These are phyloP conservation scores for Cremastobaeus sp. DNA, from an alignment of 2,888 invertebrate species.

Conservation along the genomic window DNA sequence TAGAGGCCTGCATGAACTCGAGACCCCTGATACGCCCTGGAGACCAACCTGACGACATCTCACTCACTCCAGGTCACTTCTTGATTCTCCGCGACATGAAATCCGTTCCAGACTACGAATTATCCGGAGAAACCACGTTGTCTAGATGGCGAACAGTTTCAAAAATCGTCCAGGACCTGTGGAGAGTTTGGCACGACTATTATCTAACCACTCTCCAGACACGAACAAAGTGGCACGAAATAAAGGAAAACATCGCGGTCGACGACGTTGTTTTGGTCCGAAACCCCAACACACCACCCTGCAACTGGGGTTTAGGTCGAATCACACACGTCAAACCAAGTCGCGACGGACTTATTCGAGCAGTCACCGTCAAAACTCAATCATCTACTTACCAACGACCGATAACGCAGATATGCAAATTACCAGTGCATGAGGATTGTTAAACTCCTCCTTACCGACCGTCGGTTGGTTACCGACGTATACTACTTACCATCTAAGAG, in stretches of 20 bases:
- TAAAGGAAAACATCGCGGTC: neutral
- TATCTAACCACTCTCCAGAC: neutral
- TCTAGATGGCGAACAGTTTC: neutral
- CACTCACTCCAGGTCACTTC: too few species aligned
- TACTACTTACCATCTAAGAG: too few species aligned
- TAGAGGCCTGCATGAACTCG: constrained; percentile 17
- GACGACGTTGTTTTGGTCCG: constrained; percentile 2
- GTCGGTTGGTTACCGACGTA: too few species aligned
- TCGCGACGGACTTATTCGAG: too few species aligned
- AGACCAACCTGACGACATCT: neutral
- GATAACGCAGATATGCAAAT: neutral
- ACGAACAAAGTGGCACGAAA: neutral
- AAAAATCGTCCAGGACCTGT: neutral
- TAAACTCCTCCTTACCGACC: neutral
- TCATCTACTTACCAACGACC: constrained; percentile 1
- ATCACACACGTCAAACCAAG: too few species aligned
- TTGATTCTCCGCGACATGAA: too few species aligned
- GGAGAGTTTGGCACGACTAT: neutral
- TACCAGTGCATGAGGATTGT: neutral
- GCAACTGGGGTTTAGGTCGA: neutral
- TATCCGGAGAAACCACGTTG: too few species aligned
- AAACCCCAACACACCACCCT: neutral
- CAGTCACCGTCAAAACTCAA: too few species aligned
- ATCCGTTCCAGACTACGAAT: neutral
- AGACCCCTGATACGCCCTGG: neutral